Evolutionary conservation across 2,888 invertebrate genomes (phyloP), one percentile per base, ranked within the genome.

Genomic region (Epiperipatus broadwayi): DNA sequence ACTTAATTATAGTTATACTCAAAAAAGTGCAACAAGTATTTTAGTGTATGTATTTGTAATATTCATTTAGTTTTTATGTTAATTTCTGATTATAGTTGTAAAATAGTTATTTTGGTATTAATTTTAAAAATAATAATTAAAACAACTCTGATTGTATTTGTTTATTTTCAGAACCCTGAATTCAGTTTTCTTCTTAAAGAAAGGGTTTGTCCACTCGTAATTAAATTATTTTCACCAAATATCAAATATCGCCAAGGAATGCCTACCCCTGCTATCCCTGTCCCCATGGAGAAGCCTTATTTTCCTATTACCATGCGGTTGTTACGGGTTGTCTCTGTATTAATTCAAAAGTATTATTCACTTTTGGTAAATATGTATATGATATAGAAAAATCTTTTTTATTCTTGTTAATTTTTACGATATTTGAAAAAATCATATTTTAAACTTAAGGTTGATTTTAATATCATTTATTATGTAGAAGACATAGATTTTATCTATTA

Each of bases 261-360:
- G n/a, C 42, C 43, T 25, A 3, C n/a, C 21, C 15, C 12, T 33
- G n/a, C 20, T 7, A 28, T 35, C 16, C 68, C 71, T 5, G 66
- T 73, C 16, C 44, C 48, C 16, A 67, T 72, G 34, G 91, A 91
- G 56, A 80, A 87, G 46, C 93, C 93, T 0, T 85, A 84, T 63
- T 95, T 89, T 65, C 89, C 93, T 2, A 85, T 95, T 52, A 85
- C 89, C 52, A 85, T 95, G 78, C 69, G 95, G 36, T 69, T 97
- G 34, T 65, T 95, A 42, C 64, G 95, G 39, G 78, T 95, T 38
- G 91, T 95, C 12, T 79, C 85, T 5, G 73, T 91, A 52, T 70
- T 97, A 30, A 75, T 95, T 52, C 83, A 85, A 60, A 79, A 84
- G 60, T 93, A 89, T 61, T 89, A 91, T 56, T 71, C 72, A 5